Base-by-base conservation (phyloP, 1,140 invertebrate genomes). In the Bilobella aurantiaca region DNA sequence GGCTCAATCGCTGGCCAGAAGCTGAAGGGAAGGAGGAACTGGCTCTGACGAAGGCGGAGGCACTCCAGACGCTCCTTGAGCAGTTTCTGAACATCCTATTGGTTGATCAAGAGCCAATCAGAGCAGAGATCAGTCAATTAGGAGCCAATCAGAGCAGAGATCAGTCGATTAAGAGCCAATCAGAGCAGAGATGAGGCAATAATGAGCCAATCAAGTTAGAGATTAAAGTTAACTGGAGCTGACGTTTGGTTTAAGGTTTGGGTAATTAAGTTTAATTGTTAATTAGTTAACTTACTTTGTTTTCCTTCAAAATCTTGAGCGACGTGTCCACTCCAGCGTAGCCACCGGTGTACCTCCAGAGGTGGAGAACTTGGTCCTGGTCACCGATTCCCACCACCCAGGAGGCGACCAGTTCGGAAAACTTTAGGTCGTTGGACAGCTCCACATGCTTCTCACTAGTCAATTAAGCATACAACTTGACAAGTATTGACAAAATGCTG, bases 321-420 rank as follows among this genome's bases (percentile, higher is more conserved):
- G 89, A 86, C 74, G 84, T 81, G 79, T 95, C 91, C 73, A 96
- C 86, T 66, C 86, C 86, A 72, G 88, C 84, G 77, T 95, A 98
- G 29, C 95, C 94, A 66, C 93, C 92, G 57, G 85, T 88, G 75
- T 93, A 96, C 73, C 87, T 86, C 93, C 93, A 98, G 46, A 98
- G 81, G 79, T 98, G 93, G 66, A 97, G 80, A 31, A 91, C 91
- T 80, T 98, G 94, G 82, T 98, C 95, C 80, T 96, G 87, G 76
- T 96, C 93, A n/a, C 96, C 96, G 53, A 97, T 90, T 69, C 90
- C 88, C 8, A 97, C 94, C 5, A 84, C 87, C 88, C 89, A 93
- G 72, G 88, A 90, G 68, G 86, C 89, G 46, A 91, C 85, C 64
- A 91, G 77, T 75, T 91, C 86, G 73, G 85, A 8, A 88, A 76